Percentiles rank a stretch among this genome's conserved stretches.
These are phyloP conservation scores for Meloidogyne floridensis DNA, from an alignment of 1,140 invertebrate species.

Conservation along the genomic window DNA sequence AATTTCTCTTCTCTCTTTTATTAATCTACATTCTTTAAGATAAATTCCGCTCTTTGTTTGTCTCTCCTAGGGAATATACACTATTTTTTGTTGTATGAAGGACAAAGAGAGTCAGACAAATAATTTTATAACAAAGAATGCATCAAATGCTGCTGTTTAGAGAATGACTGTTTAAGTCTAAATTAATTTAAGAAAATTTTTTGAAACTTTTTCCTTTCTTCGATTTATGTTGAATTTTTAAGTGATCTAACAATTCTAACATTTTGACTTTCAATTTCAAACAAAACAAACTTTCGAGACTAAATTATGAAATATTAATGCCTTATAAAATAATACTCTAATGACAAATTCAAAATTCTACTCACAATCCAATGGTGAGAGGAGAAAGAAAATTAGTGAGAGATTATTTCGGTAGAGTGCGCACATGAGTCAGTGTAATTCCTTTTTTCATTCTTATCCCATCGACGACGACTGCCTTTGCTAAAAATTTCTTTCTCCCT, in stretches of 20 bases:
- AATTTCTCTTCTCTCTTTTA: neutral
- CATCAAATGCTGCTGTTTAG: no score
- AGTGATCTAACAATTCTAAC: no score
- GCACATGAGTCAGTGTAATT: conserved; percentile 3
- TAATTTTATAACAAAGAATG: neutral
- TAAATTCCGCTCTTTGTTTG: conserved; percentile 4
- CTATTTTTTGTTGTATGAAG: conserved; percentile 1
- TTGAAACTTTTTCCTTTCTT: no score
- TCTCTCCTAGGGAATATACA: neutral
- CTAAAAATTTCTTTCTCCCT: neutral
- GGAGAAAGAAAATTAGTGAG: neutral
- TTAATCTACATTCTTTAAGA: neutral
- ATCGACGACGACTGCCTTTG: conserved; percentile 6
- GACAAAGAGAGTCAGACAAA: conserved; percentile 2
- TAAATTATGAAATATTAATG: no score
- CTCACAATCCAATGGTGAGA: neutral
- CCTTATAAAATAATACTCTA: neutral
- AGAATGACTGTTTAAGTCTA: neutral
- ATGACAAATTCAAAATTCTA: neutral
- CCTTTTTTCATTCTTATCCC: conserved; percentile 8
- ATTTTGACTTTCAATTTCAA: no score
- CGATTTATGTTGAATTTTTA: no score
- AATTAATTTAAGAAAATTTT: neutral
- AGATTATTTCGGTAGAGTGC: neutral
- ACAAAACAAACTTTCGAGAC: no score